Conservation (phyloP, 2,113 vertebrate genomes). For the Paradoxurus hermaphroditus region DNA sequence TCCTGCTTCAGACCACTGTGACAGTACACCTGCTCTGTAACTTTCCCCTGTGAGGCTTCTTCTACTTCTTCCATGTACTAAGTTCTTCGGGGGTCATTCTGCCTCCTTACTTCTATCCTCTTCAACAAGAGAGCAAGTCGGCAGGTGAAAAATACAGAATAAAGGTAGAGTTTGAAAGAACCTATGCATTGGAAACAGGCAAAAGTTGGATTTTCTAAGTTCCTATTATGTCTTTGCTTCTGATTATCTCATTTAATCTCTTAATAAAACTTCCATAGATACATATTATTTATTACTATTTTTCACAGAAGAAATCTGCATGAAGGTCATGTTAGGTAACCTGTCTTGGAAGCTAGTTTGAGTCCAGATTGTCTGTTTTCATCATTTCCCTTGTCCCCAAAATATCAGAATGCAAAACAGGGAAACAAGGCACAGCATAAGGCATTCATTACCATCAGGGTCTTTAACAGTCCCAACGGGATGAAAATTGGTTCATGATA, state of each 20-base stretch:
- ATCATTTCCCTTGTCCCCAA: not conserved
- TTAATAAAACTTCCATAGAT: not conserved
- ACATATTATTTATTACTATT: not conserved
- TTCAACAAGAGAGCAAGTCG: not conserved
- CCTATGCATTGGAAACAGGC: not conserved
- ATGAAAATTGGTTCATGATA: not conserved
- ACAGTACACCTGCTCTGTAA: not conserved
- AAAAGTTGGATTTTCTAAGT: not conserved
- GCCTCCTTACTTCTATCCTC: not conserved
- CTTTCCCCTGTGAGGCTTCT: not conserved
- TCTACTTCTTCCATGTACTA: not conserved
- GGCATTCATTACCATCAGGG: accelerated
- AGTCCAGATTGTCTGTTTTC: not conserved
- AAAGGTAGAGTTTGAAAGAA: not conserved
- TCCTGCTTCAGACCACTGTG: not conserved
- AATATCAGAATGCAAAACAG: not conserved
- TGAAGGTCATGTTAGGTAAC: not conserved
- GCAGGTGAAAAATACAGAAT: not conserved
- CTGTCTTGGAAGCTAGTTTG: not conserved
- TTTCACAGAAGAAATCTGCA: not conserved
- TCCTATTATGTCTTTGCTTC: not conserved
- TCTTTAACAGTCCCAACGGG: not conserved
- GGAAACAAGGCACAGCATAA: not conserved
- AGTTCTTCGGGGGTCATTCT: not conserved
- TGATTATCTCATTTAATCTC: not conserved